Conservation (phyloP, 2,797 vertebrate genomes). For the Siniperca obscura region DNA sequence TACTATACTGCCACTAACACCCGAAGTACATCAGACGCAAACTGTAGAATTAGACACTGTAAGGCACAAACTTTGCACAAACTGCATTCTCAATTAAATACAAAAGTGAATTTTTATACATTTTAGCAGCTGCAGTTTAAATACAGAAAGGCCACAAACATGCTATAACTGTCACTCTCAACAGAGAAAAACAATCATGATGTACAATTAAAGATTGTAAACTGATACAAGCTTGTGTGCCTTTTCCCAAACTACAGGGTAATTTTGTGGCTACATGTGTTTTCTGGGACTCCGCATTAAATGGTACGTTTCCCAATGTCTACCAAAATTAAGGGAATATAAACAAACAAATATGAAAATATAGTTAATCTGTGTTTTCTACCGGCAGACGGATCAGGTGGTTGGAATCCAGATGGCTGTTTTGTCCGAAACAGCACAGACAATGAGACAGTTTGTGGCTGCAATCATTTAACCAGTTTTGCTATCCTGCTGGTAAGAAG, state of each 20-base stretch:
- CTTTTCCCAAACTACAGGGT: conserved; percentile 75
- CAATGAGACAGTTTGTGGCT: conserved; percentile 90
- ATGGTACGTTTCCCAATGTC: conserved; percentile 82
- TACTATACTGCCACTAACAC: too few relatives aligned
- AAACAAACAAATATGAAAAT: neutral
- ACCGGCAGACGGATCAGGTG: conserved; percentile 82
- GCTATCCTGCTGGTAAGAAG: conserved; percentile 91
- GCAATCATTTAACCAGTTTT: conserved; percentile 97
- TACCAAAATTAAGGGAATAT: conserved; percentile 53
- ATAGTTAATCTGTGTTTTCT: neutral
- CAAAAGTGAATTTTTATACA: neutral
- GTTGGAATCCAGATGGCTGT: conserved; percentile 92
- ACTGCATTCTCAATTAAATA: too few relatives aligned
- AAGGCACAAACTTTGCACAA: too few relatives aligned
- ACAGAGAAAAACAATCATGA: neutral
- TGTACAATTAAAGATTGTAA: neutral
- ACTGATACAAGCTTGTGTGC: conserved; percentile 18
- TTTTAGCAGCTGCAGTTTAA: neutral
- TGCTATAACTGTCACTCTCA: neutral
- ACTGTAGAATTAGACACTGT: too few relatives aligned
- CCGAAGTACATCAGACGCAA: too few relatives aligned
- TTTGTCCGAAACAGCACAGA: conserved; percentile 81
- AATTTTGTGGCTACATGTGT: conserved; percentile 86
- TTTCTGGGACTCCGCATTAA: conserved; percentile 91
- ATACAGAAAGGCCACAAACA: neutral